Percentiles rank a stretch among this genome's conserved stretches.
Conservation (phyloP, 1,140 invertebrate genomes). For the Eciton burchellii region DNA sequence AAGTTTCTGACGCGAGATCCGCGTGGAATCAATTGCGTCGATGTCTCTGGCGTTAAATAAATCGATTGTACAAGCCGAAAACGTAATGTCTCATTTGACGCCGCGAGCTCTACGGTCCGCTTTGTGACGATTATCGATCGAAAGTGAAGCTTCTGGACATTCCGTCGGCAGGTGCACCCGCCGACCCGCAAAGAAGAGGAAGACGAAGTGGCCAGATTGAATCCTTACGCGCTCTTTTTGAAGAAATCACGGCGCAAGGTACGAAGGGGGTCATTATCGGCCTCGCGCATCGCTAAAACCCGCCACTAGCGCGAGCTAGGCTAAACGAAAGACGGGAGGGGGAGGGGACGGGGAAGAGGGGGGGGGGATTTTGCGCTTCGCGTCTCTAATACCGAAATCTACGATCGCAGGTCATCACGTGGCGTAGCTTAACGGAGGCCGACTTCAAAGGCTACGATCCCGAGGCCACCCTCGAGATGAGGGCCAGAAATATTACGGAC, state of each 20-base stretch:
- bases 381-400: constrained; percentile 9
- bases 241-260: constrained; percentile 79
- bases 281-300: constrained; percentile 8
- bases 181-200: constrained; percentile 63
- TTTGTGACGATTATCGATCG: constrained; percentile 21
- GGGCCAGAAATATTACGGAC: constrained; percentile 76
- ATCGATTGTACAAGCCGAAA: constrained; percentile 25
- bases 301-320: no score
- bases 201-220: constrained; percentile 61
- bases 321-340: no score
- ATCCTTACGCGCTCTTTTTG: constrained; percentile 79
- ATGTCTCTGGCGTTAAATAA: constrained; percentile 4
- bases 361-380: background rate
- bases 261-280: constrained; percentile 39
- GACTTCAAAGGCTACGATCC: constrained; percentile 80
- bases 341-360: background rate
- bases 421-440: constrained; percentile 73
- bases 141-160: constrained; percentile 60
- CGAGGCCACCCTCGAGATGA: constrained; percentile 78
- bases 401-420: constrained; percentile 75
- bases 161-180: constrained; percentile 78
- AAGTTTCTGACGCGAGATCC: constrained; percentile 11
- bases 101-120: constrained; percentile 13
- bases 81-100: constrained; percentile 37
- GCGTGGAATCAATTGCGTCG: background rate